A percentile compares a stretch with the other conserved stretches of the same genome.
Evolutionary conservation across 92 coral and sea anemone genomes (phyloP).

Genomic region (Palythoa grandis): DNA sequence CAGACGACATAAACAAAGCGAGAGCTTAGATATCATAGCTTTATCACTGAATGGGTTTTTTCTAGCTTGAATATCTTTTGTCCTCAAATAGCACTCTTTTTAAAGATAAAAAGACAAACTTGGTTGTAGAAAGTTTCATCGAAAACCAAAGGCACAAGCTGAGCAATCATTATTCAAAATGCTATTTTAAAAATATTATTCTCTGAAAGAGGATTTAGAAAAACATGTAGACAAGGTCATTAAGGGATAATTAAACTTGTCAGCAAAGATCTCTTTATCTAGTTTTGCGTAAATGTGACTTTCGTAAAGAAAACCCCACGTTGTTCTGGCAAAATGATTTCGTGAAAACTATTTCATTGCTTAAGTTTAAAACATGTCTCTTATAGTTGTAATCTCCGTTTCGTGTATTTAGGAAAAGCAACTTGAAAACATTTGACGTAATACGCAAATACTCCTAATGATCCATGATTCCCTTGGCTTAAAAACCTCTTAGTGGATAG

Average conservation of each 20-base stretch:
- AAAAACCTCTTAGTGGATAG: not conserved
- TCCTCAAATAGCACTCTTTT: not conserved
- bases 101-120: not conserved
- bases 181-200: not conserved
- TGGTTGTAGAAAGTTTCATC: not conserved
- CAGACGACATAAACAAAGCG: slow-evolving; percentile 27
- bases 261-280: slow-evolving; percentile 32
- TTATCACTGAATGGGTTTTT: not conserved
- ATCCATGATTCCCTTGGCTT: not conserved
- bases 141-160: not conserved
- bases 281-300: not conserved
- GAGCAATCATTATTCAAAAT: not conserved
- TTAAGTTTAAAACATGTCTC: not conserved
- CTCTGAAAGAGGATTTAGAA: not conserved
- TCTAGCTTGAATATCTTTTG: not conserved
- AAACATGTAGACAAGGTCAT: slow-evolving; percentile 20
- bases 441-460: not conserved
- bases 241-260: slow-evolving; percentile 5
- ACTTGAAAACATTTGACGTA: not conserved
- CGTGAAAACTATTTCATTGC: not conserved
- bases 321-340: not conserved
- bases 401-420: not conserved
- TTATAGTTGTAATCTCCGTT: not conserved
- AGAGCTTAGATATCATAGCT: not conserved
- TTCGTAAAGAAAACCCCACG: not conserved